These are phyloP conservation scores for Hoplostethus atlanticus DNA, from an alignment of 2,797 vertebrate species.

Conservation along the genomic window DNA sequence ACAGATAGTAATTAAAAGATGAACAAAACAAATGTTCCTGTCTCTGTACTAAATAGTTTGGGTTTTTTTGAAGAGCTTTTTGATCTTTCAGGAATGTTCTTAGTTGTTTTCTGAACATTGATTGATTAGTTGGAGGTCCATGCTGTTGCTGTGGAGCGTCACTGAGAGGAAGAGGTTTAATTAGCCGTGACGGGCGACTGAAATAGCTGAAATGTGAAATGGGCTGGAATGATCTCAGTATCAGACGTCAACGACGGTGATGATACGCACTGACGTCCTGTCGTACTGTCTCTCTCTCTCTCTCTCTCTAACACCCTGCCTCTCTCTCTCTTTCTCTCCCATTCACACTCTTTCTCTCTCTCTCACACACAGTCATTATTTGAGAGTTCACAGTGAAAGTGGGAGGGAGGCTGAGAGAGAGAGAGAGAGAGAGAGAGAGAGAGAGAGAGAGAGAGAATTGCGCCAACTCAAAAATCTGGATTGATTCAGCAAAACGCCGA, in stretches of 20 bases:
- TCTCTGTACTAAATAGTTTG: too few species aligned
- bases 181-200: slow-evolving; percentile 30
- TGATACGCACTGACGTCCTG: slow-evolving; percentile 1
- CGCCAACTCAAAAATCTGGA: not conserved
- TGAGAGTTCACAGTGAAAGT: not conserved
- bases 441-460: not conserved
- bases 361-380: not conserved
- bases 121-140: too few species aligned
- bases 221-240: slow-evolving; percentile 35
- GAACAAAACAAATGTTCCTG: too few species aligned
- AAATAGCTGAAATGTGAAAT: slow-evolving; percentile 33
- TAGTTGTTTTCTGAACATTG: too few species aligned
- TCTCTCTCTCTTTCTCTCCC: not conserved
- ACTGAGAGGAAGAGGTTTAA: slow-evolving; percentile 38
- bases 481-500: not conserved
- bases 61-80: too few species aligned
- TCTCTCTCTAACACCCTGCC: not conserved
- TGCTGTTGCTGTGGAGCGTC: not conserved
- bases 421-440: not conserved
- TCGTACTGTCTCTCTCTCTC: not conserved
- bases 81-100: too few species aligned
- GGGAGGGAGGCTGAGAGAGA: too few species aligned
- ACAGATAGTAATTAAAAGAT: too few species aligned
- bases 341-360: not conserved
- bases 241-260: not conserved